These are phyloP conservation scores for Pelosia muscerda DNA, from an alignment of 2,888 invertebrate species.

Conservation along the genomic window DNA sequence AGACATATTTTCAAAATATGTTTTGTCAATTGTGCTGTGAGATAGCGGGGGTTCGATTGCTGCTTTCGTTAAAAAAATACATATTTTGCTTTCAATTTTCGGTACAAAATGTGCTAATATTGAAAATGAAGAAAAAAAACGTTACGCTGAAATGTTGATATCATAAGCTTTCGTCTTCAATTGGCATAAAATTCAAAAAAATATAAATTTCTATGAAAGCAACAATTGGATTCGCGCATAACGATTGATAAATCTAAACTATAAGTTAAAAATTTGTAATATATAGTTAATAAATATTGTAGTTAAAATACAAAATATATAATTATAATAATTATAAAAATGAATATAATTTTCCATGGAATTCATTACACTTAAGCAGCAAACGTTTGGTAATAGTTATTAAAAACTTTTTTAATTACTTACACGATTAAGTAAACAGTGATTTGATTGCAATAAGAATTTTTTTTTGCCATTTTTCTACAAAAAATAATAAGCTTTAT, in stretches of 20 bases:
- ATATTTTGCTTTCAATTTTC: conserved; percentile 20
- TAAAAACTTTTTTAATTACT: conserved; percentile 32
- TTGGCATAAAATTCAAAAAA: conserved; percentile 36
- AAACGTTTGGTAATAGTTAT: conserved; percentile 54
- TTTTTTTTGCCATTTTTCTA: conserved; percentile 78
- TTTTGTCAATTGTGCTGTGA: conserved; percentile 87
- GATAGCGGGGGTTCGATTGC: conserved; percentile 68
- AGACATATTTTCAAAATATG: conserved; percentile 86
- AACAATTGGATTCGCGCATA: conserved; percentile 70
- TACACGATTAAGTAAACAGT: conserved; percentile 51
- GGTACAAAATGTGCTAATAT: conserved; percentile 7
- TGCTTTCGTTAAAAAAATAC: conserved; percentile 55
- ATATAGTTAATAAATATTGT: conserved; percentile 86
- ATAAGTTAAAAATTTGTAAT: conserved; percentile 85
- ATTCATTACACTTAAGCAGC: conserved; percentile 81
- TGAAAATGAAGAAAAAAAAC: conserved; percentile 12
- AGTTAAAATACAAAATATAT: conserved; percentile 86
- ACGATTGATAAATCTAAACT: conserved; percentile 82
- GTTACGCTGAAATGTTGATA: conserved; percentile 22
- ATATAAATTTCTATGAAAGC: conserved; percentile 49
- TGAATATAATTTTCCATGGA: conserved; percentile 87
- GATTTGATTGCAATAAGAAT: conserved; percentile 74
- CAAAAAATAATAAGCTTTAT: conserved; percentile 68
- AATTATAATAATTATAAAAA: conserved; percentile 71
- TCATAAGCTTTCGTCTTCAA: conserved; percentile 34